A percentile compares a stretch with the other conserved stretches of the same genome.
phyloP scores from a whole-genome alignment of 2,797 vertebrate species.

The Tokudaia tokunoshimensis region DNA sequence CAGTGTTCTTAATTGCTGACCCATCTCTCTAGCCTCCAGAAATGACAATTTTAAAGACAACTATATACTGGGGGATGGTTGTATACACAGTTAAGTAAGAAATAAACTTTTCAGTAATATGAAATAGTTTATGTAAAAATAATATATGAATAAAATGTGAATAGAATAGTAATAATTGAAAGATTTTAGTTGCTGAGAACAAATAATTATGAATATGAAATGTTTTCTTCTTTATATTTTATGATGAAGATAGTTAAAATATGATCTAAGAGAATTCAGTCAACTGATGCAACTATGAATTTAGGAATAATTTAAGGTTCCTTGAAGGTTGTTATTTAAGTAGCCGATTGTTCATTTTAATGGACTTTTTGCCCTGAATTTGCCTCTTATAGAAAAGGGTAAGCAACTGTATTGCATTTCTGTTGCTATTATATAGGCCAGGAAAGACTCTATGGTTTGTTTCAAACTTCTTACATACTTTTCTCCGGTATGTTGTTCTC shows the following conservation, averaged over 20 bases:
- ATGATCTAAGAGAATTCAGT: constrained; percentile 13
- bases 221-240: constrained; percentile 28
- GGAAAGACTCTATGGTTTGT: not conserved
- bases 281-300: not conserved
- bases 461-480: not conserved
- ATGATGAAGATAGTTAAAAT: constrained; percentile 17
- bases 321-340: constrained; percentile 1
- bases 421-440: not conserved
- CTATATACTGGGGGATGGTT: not conserved
- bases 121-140: constrained; percentile 11
- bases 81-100: not conserved
- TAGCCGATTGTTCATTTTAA: not conserved
- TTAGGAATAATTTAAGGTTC: constrained; percentile 7
- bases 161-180: not conserved
- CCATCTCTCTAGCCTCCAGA: not conserved
- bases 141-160: not conserved
- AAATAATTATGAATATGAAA: not conserved
- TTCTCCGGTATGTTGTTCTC: not conserved
- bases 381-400: not conserved
- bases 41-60: not conserved
- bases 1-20: not conserved
- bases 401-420: not conserved
- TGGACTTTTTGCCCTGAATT: not conserved
- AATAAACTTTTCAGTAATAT: not conserved
- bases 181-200: constrained; percentile 47